A percentile compares a stretch with the other conserved stretches of the same genome.
These are phyloP conservation scores for Thermophis baileyi DNA, from an alignment of 2,113 vertebrate species.

Conservation along the genomic window DNA sequence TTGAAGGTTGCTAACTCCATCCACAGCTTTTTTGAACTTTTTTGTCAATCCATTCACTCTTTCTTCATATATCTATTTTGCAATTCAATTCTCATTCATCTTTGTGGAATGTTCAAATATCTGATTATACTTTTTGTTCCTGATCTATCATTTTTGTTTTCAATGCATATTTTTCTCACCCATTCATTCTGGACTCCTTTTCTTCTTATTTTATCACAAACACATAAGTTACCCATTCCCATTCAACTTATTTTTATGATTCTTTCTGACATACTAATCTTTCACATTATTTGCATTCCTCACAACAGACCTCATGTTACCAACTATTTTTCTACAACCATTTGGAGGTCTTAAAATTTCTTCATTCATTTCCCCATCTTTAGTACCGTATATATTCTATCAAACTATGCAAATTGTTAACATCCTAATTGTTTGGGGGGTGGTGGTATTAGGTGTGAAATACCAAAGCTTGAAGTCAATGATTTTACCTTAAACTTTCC, in stretches of 20 bases:
- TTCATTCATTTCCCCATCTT: neutral
- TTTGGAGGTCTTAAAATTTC: neutral
- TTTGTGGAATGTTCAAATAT: neutral
- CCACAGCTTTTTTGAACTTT: neutral
- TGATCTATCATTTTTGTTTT: neutral
- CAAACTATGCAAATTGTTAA: neutral
- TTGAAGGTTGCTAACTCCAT: neutral
- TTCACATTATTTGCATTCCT: neutral
- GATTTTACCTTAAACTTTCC: neutral
- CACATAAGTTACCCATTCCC: neutral
- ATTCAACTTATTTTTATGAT: neutral
- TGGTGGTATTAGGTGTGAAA: neutral
- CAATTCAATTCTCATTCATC: neutral
- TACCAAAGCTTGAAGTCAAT: neutral
- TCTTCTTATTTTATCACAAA: neutral
- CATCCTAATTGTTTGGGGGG: neutral
- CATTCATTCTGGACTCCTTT: neutral
- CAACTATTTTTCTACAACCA: neutral
- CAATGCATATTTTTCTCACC: neutral
- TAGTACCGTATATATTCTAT: neutral
- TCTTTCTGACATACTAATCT: neutral
- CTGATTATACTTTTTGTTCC: neutral
- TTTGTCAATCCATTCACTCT: neutral
- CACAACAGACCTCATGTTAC: neutral
- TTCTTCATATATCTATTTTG: neutral